These are phyloP conservation scores for Neostethus bicornis DNA, from an alignment of 2,797 vertebrate species.

Conservation along the genomic window DNA sequence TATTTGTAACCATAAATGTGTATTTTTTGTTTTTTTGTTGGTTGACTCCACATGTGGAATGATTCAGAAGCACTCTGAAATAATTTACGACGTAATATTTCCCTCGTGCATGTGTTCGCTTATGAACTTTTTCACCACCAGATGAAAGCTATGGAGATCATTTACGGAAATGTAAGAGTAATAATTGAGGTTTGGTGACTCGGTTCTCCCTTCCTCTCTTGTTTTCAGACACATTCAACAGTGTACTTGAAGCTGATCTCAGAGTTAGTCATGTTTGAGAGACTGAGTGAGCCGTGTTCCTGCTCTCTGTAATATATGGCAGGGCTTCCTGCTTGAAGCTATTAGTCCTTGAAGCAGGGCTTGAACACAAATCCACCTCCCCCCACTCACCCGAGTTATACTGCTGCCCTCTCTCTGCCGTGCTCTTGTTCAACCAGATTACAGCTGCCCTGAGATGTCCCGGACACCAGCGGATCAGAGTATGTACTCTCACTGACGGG, in stretches of 20 bases:
- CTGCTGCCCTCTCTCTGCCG: slow-evolving; percentile 41
- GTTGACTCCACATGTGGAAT: not conserved
- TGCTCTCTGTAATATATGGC: slow-evolving; percentile 32
- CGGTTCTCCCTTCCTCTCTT: slow-evolving; percentile 14
- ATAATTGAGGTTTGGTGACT: slow-evolving; percentile 19
- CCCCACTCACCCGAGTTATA: slow-evolving; percentile 18
- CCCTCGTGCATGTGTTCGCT: slow-evolving; percentile 10
- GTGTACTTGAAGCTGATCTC: slow-evolving; percentile 55
- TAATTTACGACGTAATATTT: slow-evolving; percentile 22
- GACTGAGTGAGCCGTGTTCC: slow-evolving; percentile 50
- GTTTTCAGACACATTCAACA: slow-evolving; percentile 18
- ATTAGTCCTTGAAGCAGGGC: slow-evolving; percentile 48
- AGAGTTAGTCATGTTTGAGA: slow-evolving; percentile 53
- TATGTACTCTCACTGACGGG: slow-evolving; percentile 54
- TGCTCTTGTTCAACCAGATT: slow-evolving; percentile 55
- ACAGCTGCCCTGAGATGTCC: slow-evolving; percentile 66
- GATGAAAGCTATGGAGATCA: slow-evolving; percentile 20
- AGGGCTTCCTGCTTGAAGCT: slow-evolving; percentile 53
- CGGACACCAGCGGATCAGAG: slow-evolving; percentile 48
- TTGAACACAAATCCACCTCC: slow-evolving; percentile 24
- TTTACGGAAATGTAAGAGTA: slow-evolving; percentile 35
- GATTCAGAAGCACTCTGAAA: slow-evolving; percentile 21
- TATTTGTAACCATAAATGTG: slow-evolving; percentile 22
- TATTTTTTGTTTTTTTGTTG: slow-evolving; percentile 17
- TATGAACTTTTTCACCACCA: slow-evolving; percentile 7